phyloP scores from a whole-genome alignment of 2,113 vertebrate species.

The Gallinago paraguaiae region DNA sequence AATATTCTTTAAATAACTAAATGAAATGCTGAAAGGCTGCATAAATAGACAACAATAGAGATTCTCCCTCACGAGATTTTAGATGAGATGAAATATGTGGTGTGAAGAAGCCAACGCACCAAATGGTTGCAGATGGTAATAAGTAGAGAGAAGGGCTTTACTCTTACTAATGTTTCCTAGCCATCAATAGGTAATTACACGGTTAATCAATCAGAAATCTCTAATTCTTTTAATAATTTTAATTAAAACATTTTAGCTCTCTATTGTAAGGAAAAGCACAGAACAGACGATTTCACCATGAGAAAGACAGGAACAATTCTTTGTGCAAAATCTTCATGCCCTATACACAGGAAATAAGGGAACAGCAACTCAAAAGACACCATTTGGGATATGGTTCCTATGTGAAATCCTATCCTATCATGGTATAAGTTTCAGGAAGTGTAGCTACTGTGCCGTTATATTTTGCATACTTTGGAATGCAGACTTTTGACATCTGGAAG shows the following conservation, averaged over 20 bases:
- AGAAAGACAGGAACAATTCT: background rate
- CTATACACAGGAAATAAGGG: background rate
- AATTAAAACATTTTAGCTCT: background rate
- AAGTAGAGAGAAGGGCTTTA: background rate
- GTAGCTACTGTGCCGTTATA: background rate
- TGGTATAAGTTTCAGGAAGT: background rate
- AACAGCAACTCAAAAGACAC: background rate
- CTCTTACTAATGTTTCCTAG: background rate
- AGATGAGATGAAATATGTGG: background rate
- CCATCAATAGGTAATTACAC: background rate
- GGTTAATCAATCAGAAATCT: background rate
- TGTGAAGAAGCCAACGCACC: background rate
- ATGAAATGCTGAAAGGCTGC: conserved; percentile 1
- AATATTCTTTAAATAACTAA: conserved; percentile 10
- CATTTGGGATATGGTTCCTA: background rate
- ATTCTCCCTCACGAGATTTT: background rate
- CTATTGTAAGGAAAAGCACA: background rate
- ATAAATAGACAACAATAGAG: background rate
- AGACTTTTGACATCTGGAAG: background rate
- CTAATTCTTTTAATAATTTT: background rate
- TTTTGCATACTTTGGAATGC: background rate
- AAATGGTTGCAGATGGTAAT: background rate
- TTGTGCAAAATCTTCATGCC: background rate
- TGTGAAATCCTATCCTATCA: background rate
- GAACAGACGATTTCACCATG: background rate